These are phyloP conservation scores for Mythimna vitellina DNA, from an alignment of 2,888 invertebrate species.

Conservation along the genomic window DNA sequence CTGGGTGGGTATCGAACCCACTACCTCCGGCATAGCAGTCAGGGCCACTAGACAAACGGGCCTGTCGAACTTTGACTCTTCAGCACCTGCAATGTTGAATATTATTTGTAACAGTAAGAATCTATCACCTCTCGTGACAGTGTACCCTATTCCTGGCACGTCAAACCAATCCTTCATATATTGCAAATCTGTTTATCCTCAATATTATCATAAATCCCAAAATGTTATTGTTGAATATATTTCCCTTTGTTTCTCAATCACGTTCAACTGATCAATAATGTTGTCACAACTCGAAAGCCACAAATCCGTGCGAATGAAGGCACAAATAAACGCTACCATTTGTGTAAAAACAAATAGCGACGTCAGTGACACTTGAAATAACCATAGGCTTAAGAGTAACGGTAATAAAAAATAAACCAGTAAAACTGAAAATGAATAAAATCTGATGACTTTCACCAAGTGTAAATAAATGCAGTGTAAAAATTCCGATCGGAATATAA, in stretches of 20 bases:
- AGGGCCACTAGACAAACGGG: too few species aligned
- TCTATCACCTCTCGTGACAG: conserved; percentile 7
- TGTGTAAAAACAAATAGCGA: conserved; percentile 45
- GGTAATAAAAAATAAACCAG: conserved; percentile 19
- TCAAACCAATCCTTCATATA: conserved; percentile 50
- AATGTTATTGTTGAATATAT: conserved; percentile 58
- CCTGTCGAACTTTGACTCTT: too few species aligned
- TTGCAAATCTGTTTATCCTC: conserved; percentile 54
- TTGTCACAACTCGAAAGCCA: conserved; percentile 58
- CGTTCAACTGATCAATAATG: conserved; percentile 63
- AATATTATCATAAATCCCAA: conserved; percentile 51
- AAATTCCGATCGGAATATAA: background rate
- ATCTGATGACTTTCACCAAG: background rate
- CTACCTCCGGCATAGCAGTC: too few species aligned
- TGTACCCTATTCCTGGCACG: conserved; percentile 46
- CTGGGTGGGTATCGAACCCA: too few species aligned
- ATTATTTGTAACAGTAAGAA: conserved; percentile 6
- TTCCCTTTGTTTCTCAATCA: conserved; percentile 60
- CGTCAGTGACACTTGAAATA: conserved; percentile 40
- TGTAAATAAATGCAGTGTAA: background rate
- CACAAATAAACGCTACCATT: conserved; percentile 56
- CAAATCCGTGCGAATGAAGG: conserved; percentile 56
- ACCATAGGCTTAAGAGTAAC: conserved; percentile 24
- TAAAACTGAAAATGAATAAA: background rate
- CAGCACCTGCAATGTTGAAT: background rate